These are phyloP conservation scores for Nyctibius bracteatus DNA, from an alignment of 2,113 vertebrate genomes.

Conservation along the genomic window DNA sequence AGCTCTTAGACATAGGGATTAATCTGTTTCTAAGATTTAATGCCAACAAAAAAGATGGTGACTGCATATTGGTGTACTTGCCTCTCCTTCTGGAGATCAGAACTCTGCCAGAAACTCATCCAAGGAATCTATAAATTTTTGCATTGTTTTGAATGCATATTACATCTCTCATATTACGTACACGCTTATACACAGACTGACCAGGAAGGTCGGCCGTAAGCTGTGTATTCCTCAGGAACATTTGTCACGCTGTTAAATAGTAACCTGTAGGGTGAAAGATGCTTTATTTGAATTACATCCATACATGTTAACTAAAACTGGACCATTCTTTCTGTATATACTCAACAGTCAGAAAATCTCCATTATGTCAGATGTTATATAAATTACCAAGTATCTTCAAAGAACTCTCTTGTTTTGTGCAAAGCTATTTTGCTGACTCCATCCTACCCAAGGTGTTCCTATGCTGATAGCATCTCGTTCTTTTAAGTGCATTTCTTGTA, in stretches of 20 bases:
- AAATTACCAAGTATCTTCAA: background rate
- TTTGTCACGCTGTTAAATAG: background rate
- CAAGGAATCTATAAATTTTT: background rate
- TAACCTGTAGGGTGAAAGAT: background rate
- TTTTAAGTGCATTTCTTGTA: conserved; percentile 43
- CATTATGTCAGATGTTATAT: background rate
- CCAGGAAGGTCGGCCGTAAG: background rate
- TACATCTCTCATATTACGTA: background rate
- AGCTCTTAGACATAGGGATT: background rate
- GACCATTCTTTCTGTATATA: background rate
- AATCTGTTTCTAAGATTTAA: background rate
- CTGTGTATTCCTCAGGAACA: background rate
- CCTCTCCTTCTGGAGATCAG: background rate
- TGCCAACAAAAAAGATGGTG: background rate
- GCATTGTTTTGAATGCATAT: background rate
- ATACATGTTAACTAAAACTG: background rate
- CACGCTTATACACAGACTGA: accelerated
- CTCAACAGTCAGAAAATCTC: background rate
- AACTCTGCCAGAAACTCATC: background rate
- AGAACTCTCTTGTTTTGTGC: background rate
- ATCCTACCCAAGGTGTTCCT: conserved; percentile 6
- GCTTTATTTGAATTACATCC: background rate
- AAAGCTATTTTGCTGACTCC: conserved; percentile 39
- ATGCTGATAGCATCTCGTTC: conserved; percentile 47
- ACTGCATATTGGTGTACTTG: background rate